A percentile compares a stretch with the other conserved stretches of the same genome.
Evolutionary conservation across 2,797 vertebrate genomes (phyloP).

Genomic region (Micromesistius poutassou): DNA sequence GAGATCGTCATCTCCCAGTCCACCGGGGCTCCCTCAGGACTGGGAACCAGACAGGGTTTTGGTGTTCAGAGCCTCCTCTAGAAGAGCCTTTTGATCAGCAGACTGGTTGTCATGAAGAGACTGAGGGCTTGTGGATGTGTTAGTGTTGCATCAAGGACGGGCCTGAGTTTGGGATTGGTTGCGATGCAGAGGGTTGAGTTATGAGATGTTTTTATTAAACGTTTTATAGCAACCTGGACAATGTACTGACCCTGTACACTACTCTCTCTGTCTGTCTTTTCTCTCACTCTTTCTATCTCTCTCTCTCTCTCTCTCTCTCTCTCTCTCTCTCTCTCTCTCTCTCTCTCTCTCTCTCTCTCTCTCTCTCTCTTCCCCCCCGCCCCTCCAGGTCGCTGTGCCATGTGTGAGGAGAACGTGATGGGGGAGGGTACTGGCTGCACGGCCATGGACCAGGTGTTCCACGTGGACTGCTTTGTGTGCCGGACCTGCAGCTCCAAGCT

Average conservation of each 20-base stretch:
- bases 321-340: neutral
- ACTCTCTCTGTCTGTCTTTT: too few relatives aligned
- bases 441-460: conserved; percentile 98
- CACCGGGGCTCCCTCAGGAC: conserved; percentile 19
- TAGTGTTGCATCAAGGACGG: too few relatives aligned
- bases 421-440: conserved; percentile 97
- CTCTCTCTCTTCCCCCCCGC: conserved; percentile 24
- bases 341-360: neutral
- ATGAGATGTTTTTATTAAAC: neutral
- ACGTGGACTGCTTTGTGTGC: conserved; percentile 93
- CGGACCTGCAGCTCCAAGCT: conserved; percentile 88
- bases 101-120: conserved; percentile 9
- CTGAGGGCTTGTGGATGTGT: too few relatives aligned
- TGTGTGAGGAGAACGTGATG: conserved; percentile 95
- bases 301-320: too few relatives aligned
- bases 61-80: neutral
- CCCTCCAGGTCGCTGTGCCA: conserved; percentile 86
- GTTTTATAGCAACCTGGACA: neutral
- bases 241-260: neutral
- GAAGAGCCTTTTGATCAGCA: conserved; percentile 3
- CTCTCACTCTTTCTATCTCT: too few relatives aligned
- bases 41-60: conserved; percentile 8
- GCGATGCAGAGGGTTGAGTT: too few relatives aligned
- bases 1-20: conserved; percentile 12
- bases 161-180: too few relatives aligned